Conservation (phyloP, 2,113 vertebrate species). For the Dolichotis patagonum region DNA sequence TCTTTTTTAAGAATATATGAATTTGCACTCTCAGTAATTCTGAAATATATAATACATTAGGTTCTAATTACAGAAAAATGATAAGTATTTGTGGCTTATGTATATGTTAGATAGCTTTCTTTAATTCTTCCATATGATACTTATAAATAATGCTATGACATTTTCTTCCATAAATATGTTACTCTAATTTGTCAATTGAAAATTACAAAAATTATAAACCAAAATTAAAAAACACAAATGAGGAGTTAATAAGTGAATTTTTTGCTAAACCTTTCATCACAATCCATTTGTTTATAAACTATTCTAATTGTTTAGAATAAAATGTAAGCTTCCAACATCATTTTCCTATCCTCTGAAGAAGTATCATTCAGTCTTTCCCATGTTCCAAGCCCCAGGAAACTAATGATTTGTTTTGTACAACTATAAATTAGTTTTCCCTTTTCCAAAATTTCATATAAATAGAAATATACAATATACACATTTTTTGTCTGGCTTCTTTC, state of each 20-base stretch:
- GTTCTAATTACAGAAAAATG: background rate
- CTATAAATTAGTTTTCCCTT: background rate
- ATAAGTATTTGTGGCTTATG: background rate
- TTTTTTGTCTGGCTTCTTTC: too few species aligned
- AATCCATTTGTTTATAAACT: background rate
- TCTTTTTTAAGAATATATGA: background rate
- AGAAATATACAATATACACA: too few species aligned
- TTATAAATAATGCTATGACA: background rate
- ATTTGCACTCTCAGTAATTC: background rate
- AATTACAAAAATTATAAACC: background rate
- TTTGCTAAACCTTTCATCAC: background rate
- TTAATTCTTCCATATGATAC: background rate
- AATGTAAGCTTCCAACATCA: background rate
- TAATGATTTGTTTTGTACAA: background rate
- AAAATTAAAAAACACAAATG: background rate
- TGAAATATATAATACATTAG: background rate
- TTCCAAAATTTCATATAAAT: too few species aligned
- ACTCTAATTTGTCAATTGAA: background rate
- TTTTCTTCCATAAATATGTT: background rate
- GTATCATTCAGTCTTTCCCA: background rate
- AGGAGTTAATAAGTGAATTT: background rate
- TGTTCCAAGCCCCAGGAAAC: background rate
- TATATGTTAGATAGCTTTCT: background rate
- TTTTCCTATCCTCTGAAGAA: background rate
- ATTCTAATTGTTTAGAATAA: background rate